Conservation (phyloP, 1,140 invertebrate species). For the Copidosoma floridanum region DNA sequence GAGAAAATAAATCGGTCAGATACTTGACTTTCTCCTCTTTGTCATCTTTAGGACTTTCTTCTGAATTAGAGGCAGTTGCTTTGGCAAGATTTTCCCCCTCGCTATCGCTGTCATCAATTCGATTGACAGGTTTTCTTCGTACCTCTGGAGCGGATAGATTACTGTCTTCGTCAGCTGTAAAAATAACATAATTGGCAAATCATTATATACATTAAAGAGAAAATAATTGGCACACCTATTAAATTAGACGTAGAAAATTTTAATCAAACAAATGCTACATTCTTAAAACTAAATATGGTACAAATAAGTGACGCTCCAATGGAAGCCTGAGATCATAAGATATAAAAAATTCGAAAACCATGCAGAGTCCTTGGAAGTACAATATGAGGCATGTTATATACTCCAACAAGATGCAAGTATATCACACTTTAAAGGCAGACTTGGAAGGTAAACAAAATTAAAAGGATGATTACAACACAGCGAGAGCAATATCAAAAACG, state of each 20-base stretch:
- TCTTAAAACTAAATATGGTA: neutral
- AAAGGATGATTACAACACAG: neutral
- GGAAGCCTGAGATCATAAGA: too few species aligned
- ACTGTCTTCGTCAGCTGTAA: conserved; percentile 47
- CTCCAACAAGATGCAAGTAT: too few species aligned
- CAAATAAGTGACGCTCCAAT: neutral
- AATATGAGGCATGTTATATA: too few species aligned
- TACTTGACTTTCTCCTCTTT: conserved; percentile 44
- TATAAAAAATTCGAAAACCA: too few species aligned
- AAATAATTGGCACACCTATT: too few species aligned
- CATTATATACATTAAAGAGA: too few species aligned
- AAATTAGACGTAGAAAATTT: too few species aligned
- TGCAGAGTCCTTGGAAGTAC: too few species aligned
- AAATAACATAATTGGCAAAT: neutral
- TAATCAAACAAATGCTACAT: too few species aligned
- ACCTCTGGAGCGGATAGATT: conserved; percentile 40
- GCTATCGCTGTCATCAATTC: conserved; percentile 52
- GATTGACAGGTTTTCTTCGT: conserved; percentile 44
- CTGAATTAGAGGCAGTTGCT: conserved; percentile 29
- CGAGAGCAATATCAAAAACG: neutral
- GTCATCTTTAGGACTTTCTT: conserved; percentile 33
- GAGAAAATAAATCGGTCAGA: conserved; percentile 42
- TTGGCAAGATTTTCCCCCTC: conserved; percentile 41
- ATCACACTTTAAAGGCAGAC: too few species aligned
- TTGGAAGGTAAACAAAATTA: too few species aligned